Base-by-base conservation (phyloP, 1,140 invertebrate species). In the Drosophila hydei region DNA sequence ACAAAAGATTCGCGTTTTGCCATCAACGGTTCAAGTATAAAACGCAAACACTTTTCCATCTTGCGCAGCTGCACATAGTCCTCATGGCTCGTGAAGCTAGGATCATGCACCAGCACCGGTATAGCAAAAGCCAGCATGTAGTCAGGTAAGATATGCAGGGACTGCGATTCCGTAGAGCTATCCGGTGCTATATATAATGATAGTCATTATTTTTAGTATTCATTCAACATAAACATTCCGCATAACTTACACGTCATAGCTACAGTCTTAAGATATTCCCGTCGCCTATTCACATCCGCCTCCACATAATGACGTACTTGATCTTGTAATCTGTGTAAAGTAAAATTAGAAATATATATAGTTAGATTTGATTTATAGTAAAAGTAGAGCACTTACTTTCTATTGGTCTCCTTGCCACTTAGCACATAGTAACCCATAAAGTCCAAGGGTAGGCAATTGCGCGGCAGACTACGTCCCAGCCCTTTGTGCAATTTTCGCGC, bases 391-490 rank as follows among this genome's bases (percentile, higher is more conserved):
- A 87, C 79, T 58, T 85, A 89, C 77, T 92, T 91, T 73, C 96
- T 95, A 63, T 98, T 95, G 19, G 95, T 94, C 92, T 99, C 98
- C 70, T 96, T 94, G 8, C 97, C 97, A 23, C 94, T 96, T 21
- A 99, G 92, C 8, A 95, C 96, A 92, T 99, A 98, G 91, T 97
- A 97, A 25, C 97, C 97, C 97, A 99, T 98, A 92, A 99, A 99
- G 92, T 99, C 97, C 54, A 99, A 92, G 2, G 98, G 98, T 48
- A 99, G 93, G 91, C 96, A 97, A 91, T 96, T 96, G 75, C 96
- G 95, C 18, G 96, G 96, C 75, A 97, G 95, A 73, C 96, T 96
- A 91, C 95, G 93, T 6, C 94, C 93, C 48, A 94, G 92, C 50
- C 97, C 97, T 93, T 98, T 98, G 91, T 99, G 97, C 45, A 99